Percentiles rank a stretch among this genome's conserved stretches.
Conservation (phyloP, 2,888 invertebrate species). For the Caenorhabditis becei region DNA sequence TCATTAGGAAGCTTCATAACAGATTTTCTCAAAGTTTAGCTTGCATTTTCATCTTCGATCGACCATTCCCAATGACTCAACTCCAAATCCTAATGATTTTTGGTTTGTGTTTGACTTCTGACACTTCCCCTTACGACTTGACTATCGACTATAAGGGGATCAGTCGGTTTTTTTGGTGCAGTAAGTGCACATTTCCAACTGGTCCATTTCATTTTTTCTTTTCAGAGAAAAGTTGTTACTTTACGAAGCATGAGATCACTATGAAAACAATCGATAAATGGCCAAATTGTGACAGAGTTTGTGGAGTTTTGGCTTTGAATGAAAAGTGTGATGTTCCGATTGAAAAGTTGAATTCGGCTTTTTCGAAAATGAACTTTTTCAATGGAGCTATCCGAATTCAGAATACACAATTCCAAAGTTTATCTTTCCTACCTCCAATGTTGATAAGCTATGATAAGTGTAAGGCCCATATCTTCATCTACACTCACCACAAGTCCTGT, state of each 20-base stretch:
- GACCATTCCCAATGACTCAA: too few species aligned
- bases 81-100: too few species aligned
- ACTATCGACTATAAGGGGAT: too few species aligned
- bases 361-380: not conserved
- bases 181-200: not conserved
- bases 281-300: slow-evolving; percentile 9
- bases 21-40: too few species aligned
- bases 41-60: too few species aligned
- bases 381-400: slow-evolving; percentile 14
- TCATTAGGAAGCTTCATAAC: too few species aligned
- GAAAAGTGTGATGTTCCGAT: slow-evolving; percentile 4
- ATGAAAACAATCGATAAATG: slow-evolving; percentile 3
- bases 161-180: too few species aligned
- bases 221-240: slow-evolving; percentile 15
- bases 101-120: too few species aligned
- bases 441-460: too few species aligned
- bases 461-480: too few species aligned
- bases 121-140: too few species aligned
- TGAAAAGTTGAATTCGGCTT: not conserved
- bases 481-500: too few species aligned
- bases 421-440: slow-evolving; percentile 1
- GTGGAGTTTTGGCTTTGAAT: slow-evolving; percentile 7
- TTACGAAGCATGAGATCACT: not conserved
- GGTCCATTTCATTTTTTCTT: not conserved
- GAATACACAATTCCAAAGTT: not conserved